Conservation (phyloP, 2,113 vertebrate genomes). For the Maccullochella peelii region DNA sequence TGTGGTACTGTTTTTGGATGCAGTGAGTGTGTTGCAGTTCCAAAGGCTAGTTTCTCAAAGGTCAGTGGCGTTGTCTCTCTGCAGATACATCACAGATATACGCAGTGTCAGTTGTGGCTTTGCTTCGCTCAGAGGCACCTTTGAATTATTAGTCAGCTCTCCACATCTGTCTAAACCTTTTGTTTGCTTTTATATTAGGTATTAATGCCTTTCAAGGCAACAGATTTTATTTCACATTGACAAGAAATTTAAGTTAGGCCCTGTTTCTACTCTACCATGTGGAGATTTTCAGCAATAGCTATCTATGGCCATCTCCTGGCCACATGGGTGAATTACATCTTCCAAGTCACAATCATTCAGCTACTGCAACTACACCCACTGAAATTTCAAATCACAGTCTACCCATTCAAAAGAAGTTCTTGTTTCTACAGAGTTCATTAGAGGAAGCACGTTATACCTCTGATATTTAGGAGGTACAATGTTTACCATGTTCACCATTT, state of each 20-base stretch:
- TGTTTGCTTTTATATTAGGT: too few relatives aligned
- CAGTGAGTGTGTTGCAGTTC: neutral
- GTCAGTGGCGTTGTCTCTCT: constrained; percentile 25
- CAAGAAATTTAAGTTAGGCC: too few relatives aligned
- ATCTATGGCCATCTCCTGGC: constrained; percentile 77
- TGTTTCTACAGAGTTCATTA: neutral
- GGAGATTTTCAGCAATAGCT: neutral
- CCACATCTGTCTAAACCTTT: neutral
- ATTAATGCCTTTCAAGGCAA: neutral
- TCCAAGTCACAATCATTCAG: neutral
- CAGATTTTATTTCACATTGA: neutral
- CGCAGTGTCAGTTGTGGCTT: neutral
- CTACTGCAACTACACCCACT: neutral
- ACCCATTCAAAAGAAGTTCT: too few relatives aligned
- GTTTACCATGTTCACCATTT: too few relatives aligned
- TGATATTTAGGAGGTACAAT: too few relatives aligned
- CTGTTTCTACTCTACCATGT: too few relatives aligned
- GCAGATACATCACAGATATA: neutral
- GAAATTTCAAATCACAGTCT: neutral
- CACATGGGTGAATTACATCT: constrained; percentile 17
- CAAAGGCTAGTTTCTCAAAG: constrained; percentile 10
- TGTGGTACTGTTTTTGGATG: neutral
- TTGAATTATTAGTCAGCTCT: neutral
- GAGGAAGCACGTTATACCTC: too few relatives aligned
- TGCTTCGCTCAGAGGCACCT: neutral